Conservation (phyloP, 2,888 invertebrate genomes). For the Litoditis marina region DNA sequence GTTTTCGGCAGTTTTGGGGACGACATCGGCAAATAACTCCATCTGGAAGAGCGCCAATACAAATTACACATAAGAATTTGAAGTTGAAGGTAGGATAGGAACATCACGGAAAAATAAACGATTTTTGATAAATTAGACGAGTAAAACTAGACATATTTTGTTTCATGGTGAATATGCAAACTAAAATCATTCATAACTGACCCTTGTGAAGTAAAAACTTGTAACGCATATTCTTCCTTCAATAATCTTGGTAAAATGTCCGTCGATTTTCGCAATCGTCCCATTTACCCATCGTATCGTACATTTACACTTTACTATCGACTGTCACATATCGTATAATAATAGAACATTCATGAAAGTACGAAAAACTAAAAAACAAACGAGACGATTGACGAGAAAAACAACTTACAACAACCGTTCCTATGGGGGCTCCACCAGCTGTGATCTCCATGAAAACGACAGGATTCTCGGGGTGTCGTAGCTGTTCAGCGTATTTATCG, state of each 20-base stretch:
- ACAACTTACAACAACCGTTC: conserved; percentile 64
- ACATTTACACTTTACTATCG: too few relatives aligned
- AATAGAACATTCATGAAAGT: too few relatives aligned
- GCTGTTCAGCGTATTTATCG: conserved; percentile 57
- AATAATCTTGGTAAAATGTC: too few relatives aligned
- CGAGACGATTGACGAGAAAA: not conserved
- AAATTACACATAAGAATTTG: conserved; percentile 6
- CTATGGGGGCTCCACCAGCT: conserved; percentile 75
- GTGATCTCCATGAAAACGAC: conserved; percentile 97
- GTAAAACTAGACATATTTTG: not conserved
- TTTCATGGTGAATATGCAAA: not conserved
- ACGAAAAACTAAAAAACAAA: not conserved
- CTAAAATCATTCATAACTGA: not conserved
- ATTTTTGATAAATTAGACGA: too few relatives aligned
- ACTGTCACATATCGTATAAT: too few relatives aligned
- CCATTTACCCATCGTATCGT: too few relatives aligned
- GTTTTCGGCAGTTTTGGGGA: conserved; percentile 59
- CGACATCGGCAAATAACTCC: conserved; percentile 92
- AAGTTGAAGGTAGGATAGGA: conserved; percentile 2
- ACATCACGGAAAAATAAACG: too few relatives aligned
- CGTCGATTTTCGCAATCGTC: not conserved
- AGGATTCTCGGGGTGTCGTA: conserved; percentile 82
- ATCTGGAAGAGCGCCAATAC: conserved; percentile 74
- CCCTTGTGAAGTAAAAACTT: too few relatives aligned
- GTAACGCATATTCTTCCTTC: too few relatives aligned